phyloP scores from a whole-genome alignment of 1,140 invertebrate species.

The Ectropis grisescens region DNA sequence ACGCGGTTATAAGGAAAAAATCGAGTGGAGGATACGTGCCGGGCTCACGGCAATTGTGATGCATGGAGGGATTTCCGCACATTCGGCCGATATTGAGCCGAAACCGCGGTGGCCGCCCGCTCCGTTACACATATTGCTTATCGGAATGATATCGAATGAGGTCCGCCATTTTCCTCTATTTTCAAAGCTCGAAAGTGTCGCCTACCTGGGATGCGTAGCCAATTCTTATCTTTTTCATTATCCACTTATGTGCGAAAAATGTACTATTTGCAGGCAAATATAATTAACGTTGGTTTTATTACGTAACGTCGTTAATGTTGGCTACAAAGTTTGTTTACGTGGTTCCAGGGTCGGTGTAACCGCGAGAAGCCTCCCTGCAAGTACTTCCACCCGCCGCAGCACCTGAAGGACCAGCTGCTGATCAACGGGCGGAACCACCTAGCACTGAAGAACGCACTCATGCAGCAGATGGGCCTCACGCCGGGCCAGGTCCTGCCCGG shows the following conservation, averaged over 20 bases:
- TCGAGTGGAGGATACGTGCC: conserved; percentile 38
- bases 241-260: conserved; percentile 7
- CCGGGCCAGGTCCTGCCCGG: conserved; percentile 91
- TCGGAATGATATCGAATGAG: conserved; percentile 37
- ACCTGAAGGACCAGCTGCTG: conserved; percentile 98
- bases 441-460: conserved; percentile 95
- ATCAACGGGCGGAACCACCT: conserved; percentile 99
- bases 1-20: conserved; percentile 38
- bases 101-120: conserved; percentile 17
- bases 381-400: conserved; percentile 99
- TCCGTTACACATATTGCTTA: conserved; percentile 33
- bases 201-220: conserved; percentile 15
- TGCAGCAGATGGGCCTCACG: conserved; percentile 95
- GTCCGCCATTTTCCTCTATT: conserved; percentile 26
- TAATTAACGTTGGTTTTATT: no score
- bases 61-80: conserved; percentile 38
- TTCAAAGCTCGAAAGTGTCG: conserved; percentile 16
- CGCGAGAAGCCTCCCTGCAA: conserved; percentile 99
- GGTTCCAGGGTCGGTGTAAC: conserved; percentile 97
- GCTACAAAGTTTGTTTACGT: not conserved
- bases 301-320: not conserved
- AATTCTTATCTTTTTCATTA: conserved; percentile 19
- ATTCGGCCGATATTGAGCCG: conserved; percentile 27
- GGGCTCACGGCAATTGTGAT: conserved; percentile 36
- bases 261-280: no score